These are phyloP conservation scores for Actenoides hombroni DNA, from an alignment of 2,113 vertebrate species.

Conservation along the genomic window DNA sequence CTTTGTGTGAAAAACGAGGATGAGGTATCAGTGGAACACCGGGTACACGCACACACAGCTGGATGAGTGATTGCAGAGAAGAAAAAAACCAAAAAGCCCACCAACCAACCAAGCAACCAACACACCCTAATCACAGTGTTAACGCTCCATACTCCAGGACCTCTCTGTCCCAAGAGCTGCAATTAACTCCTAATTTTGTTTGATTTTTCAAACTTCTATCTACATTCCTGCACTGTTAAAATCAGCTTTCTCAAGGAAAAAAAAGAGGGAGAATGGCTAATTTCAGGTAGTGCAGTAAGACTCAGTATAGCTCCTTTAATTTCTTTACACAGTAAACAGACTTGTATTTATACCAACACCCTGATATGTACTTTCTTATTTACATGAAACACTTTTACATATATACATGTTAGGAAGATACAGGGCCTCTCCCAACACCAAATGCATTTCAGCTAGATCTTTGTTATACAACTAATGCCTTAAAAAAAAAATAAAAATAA, in stretches of 20 bases:
- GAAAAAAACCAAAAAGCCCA: neutral
- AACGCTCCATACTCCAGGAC: neutral
- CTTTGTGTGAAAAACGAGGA: neutral
- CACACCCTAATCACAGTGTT: neutral
- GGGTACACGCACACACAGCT: neutral
- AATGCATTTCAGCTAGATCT: constrained; percentile 26
- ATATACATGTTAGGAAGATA: constrained; percentile 80
- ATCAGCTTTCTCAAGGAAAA: neutral
- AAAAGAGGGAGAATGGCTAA: neutral
- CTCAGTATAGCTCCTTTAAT: constrained; percentile 60
- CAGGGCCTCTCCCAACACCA: constrained; percentile 62
- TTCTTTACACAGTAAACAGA: constrained; percentile 73
- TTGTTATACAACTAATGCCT: constrained; percentile 45
- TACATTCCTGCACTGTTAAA: neutral
- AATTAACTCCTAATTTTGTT: neutral
- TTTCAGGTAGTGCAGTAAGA: constrained; percentile 64
- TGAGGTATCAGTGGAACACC: neutral
- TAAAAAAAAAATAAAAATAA: neutral
- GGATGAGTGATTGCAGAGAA: neutral
- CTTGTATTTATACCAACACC: constrained; percentile 56
- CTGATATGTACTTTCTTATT: constrained; percentile 53
- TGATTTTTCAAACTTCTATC: neutral
- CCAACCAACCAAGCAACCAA: neutral
- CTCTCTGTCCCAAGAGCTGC: neutral
- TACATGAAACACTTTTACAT: constrained; percentile 78